Evolutionary conservation across 2,797 vertebrate species (phyloP), one percentile per base, ranked within the genome.

Genomic region (Margarornis squamiger): DNA sequence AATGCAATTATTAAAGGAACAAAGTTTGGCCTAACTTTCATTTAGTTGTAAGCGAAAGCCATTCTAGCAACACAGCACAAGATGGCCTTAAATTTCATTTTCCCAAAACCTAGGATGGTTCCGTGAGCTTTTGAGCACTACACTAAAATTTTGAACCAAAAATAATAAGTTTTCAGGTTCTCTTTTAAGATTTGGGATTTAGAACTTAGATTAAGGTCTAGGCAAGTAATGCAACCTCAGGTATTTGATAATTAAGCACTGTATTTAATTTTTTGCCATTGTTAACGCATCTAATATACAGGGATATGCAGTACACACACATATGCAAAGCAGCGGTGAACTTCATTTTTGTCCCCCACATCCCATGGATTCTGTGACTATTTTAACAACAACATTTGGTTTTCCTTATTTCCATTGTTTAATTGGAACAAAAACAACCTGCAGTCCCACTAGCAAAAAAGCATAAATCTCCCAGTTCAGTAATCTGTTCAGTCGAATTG

Each of bases 341-440:
- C 51, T 78, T 80, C 12, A 34, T 38, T 87, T 95, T 65, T 75
- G 41, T 72, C 8, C 7, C 36, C 45, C 58, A 51, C 27, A 58
- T 61, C 38, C 19, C 38, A 55, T 6, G 48, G 34, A 70, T 82
- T 80, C 66, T 80, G 79, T 54, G 71, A 76, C 68, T 86, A 70
- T 95, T 94, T 88, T 80, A 82, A 76, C 77, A 91, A 54, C 66
- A 66, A 19, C 32, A 32, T 84, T 96, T 85, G 84, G 72, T 97
- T 96, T 97, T 80, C 77, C 73, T 77, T 79, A 80, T 93, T 94
- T 88, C 95, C 88, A 85, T 92, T 96, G 94, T 97, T 97, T 93
- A 94, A 94, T 77, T 85, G 57, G 84, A 94, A 95, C 88, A 96
- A 96, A 97, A 97, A 74, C 90, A 95, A 91, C 90, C 62, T 86